Evolutionary conservation across 2,888 invertebrate species (phyloP), one percentile per base, ranked within the genome.

Genomic region (Tyria jacobaeae): DNA sequence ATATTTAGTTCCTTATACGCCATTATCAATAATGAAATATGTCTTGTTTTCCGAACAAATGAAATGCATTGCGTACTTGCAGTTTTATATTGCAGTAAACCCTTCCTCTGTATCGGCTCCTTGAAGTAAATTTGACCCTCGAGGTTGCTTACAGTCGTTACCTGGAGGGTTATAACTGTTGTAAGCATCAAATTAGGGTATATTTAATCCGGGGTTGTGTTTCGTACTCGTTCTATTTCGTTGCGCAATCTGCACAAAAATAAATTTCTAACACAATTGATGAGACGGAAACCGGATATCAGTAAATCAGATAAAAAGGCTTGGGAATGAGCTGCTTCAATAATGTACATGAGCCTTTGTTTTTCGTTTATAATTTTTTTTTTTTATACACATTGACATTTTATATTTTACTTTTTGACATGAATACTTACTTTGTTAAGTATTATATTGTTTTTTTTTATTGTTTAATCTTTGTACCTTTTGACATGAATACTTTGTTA

Each of bases 201-300:
- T 48, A n/a, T 48, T 25, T 57, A 50, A 57, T 57, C 57, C 57
- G 39, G 50, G 24, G 25, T 21, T n/a, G 12, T 39, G 39, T 51
- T 51, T 25, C 31, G n/a, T 41, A 21, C 35, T n/a, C 27, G 50
- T 27, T 44, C 37, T 35, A 50, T 41, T 39, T 25, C 17, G 51
- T 17, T 54, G 35, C 47, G 35, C 35, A 39, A 51, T 51, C 52
- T 53, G 25, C 27, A 14, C 37, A 41, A 53, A 39, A 54, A 41
- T 54, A 39, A n/a, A 41, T 27, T 27, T 54, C 12, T 24, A 24
- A 51, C 39, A 54, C 27, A 54, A 54, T 54, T 17, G 53, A 34
- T 34, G 21, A 17, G 21, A 34, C 14, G 50, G 51, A 21, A 51
- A 51, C 51, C 24, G 51, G 34, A 35, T 34, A 51, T 35, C 35